These are phyloP conservation scores for Tetragonula carbonaria DNA, from an alignment of 2,888 invertebrate genomes.

Conservation along the genomic window DNA sequence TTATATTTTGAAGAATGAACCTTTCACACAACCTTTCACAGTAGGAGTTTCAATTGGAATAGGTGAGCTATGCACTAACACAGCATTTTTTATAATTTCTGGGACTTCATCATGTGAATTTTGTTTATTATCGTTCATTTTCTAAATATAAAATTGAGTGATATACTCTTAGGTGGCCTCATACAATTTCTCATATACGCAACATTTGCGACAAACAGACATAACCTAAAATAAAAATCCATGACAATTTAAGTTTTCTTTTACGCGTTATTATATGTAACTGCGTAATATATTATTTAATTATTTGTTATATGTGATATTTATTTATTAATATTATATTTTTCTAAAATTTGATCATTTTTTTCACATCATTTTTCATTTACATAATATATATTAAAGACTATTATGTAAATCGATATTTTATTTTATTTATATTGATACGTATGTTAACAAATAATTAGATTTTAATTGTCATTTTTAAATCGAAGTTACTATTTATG, in stretches of 20 bases:
- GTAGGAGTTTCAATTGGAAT: slow-evolving; percentile 88
- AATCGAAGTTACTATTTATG: neutral
- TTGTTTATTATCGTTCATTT: slow-evolving; percentile 54
- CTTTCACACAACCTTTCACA: slow-evolving; percentile 85
- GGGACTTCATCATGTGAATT: slow-evolving; percentile 78
- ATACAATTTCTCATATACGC: neutral
- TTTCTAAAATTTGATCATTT: neutral
- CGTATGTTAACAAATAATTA: neutral
- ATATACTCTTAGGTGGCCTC: neutral
- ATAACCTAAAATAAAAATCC: slow-evolving; percentile 35
- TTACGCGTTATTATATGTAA: neutral
- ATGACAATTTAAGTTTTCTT: too few species aligned
- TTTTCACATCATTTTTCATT: neutral
- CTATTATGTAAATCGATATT: neutral
- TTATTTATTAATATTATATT: neutral
- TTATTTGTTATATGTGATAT: neutral
- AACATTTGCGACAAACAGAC: neutral
- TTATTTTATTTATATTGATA: neutral
- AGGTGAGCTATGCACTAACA: slow-evolving; percentile 88
- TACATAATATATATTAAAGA: neutral
- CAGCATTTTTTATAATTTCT: slow-evolving; percentile 88
- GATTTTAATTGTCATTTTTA: neutral
- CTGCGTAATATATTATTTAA: neutral
- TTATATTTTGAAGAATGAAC: neutral
- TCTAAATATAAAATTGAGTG: slow-evolving; percentile 2